Percentiles rank a stretch among this genome's conserved stretches.
Evolutionary conservation across 35 echinoderm and acorn worm genomes (phyloP).

Genomic region (Patiria miniata): DNA sequence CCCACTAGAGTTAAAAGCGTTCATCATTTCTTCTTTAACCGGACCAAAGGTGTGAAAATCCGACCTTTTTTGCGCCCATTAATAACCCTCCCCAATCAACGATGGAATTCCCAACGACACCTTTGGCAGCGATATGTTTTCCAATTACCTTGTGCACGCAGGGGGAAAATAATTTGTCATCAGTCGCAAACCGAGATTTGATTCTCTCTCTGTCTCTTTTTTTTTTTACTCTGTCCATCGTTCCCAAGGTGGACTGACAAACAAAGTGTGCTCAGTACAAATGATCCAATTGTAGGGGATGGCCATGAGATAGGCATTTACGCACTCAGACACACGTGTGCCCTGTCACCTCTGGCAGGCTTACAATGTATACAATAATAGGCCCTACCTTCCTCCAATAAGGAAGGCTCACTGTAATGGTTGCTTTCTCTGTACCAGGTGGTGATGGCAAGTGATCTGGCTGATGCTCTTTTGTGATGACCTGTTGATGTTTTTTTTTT

Average conservation of each 20-base stretch:
- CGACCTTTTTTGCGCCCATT: background rate
- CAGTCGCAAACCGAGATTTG: background rate
- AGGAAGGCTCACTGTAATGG: too few relatives aligned
- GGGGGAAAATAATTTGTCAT: slow-evolving; percentile 9
- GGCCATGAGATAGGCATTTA: slow-evolving; percentile 1
- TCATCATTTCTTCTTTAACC: too few relatives aligned
- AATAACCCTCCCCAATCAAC: background rate
- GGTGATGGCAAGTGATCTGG: too few relatives aligned
- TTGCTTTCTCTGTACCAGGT: too few relatives aligned
- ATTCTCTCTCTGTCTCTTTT: background rate
- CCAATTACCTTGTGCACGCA: background rate
- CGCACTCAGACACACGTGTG: background rate
- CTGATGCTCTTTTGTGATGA: too few relatives aligned
- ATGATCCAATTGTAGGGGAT: background rate
- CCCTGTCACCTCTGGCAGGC: too few relatives aligned
- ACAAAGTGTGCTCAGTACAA: background rate
- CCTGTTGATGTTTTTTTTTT: too few relatives aligned
- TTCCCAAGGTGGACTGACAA: background rate
- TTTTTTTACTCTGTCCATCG: too few relatives aligned
- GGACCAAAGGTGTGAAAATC: slow-evolving; percentile 18
- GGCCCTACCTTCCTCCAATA: too few relatives aligned
- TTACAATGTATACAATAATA: too few relatives aligned
- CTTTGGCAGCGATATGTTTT: background rate
- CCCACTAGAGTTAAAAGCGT: too few relatives aligned
- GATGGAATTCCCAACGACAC: background rate